Base-by-base conservation (phyloP, 2,797 vertebrate species). In the Acropternis orthonyx region DNA sequence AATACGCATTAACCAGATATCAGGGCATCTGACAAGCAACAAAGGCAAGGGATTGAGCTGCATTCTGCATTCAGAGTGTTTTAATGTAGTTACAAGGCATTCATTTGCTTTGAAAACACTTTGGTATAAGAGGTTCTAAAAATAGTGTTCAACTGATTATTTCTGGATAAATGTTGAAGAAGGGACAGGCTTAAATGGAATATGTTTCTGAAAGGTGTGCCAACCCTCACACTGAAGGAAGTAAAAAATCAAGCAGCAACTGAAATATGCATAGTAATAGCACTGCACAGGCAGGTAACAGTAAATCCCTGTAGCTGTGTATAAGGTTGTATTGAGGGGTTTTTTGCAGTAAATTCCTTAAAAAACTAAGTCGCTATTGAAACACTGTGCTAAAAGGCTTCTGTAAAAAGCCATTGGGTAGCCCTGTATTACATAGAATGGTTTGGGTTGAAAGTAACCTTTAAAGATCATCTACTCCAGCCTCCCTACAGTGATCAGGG, bases 301-400 rank as follows among this genome's bases (percentile, higher is more conserved):
- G 32, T 67, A 63, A 51, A 68, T 72, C 34, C 12, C 26, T 59
- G 41, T 9, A 76, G 41, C 30, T 8, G 2, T 61, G 30, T 76
- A 3, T 41, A 30, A 48, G 4, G 6, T 12, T 54, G 21, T 46
- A 26, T 37, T 43, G 6, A 0, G 21, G 0, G 7, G 37, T 10
- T 44, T 82, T 88, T 77, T 73, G 13, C 34, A 46, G 4, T 63
- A 41, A 88, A 69, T 24, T 59, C 43, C 54, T 39, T 30, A 17
- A 78, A 41, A 26, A 85, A 55, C 13, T 54, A 49, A 87, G 20
- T 19, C 75, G 27, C 32, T 76, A 6, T 51, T 78, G 37, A 85
- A 86, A 79, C 14, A 19, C 15, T 46, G 2, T 37, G 12, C 26
- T 75, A 36, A 85, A 87, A 80, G 46, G 13, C 27, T 75, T 80